Base-by-base conservation (phyloP, 2,113 vertebrate species). In the Otolemur garnettii region DNA sequence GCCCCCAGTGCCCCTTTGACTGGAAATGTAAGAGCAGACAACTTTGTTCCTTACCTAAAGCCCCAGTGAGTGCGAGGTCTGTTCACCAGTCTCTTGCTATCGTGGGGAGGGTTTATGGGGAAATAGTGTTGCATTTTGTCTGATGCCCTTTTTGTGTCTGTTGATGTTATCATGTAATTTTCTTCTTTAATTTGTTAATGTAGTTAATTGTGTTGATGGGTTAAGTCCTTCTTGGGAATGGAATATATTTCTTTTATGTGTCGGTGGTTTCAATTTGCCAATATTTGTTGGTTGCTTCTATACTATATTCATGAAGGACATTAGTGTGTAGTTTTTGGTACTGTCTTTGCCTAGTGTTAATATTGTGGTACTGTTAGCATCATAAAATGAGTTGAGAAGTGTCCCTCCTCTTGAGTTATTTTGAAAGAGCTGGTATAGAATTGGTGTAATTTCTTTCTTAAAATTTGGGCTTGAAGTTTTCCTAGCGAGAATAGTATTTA, bases 181-280 rank as follows among this genome's bases (percentile, higher is more conserved):
- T 85, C 60, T 62, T 90, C 59, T 60, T 83, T 64, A 55, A 55
- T 38, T 66, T 62, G 75, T 87, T 90, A 90, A 90, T 78, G 19
- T 74, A 84, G 33, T 79, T 42, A 71, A 71, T 85, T 59, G 30
- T n/a, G 35, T 57, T 77, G 45, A 53, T 78, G 33, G 60, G 22
- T 7, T 90, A 78, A 90, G 53, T 60, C 62, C 13, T 84, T 0
- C 53, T 71, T 90, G 87, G 75, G 62, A 15, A 74, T 33, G 12
- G 53, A 28, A 14, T 69, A 24, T 77, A 13, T 64, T 72, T 30
- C 55, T 42, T 30, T 38, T 77, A 4, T 84, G 18, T 79, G 33
- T 72, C 62, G n/a, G 53, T 79, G 87, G 26, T 84, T 85, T 85
- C 45, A 79, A 3, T 64, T 60, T 93, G 35, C 38, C 42, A 24